Conservation (phyloP, 2,888 invertebrate species). For the Cyclophora albipunctata region DNA sequence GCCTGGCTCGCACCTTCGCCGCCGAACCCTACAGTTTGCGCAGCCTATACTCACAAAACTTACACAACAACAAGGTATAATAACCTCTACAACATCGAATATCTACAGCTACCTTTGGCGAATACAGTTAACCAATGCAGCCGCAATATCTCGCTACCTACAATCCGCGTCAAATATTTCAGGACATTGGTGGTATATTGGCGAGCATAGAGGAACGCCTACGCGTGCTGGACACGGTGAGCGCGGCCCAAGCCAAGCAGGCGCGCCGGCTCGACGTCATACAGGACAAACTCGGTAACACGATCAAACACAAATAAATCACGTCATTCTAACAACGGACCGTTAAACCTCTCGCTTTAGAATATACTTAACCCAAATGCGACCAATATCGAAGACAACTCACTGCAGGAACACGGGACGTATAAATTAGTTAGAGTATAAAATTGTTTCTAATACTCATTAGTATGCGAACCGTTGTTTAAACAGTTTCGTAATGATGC, state of each 20-base stretch:
- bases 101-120: background rate
- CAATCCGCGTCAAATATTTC: constrained; percentile 19
- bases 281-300: constrained; percentile 63
- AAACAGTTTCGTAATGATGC: constrained; percentile 12
- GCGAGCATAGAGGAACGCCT: constrained; percentile 61
- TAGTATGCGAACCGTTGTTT: constrained; percentile 14
- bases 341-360: constrained; percentile 15
- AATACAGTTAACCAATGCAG: no score
- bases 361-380: constrained; percentile 18
- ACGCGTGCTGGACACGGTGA: constrained; percentile 55
- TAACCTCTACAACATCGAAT: constrained; percentile 1
- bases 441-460: constrained; percentile 7
- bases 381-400: constrained; percentile 13
- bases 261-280: constrained; percentile 62
- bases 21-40: constrained; percentile 50
- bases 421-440: constrained; percentile 5
- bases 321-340: constrained; percentile 13
- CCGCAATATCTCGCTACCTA: no score
- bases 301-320: constrained; percentile 18
- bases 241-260: constrained; percentile 56
- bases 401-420: constrained; percentile 7
- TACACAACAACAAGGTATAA: constrained; percentile 51
- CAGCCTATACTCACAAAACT: constrained; percentile 36
- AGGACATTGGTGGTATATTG: constrained; percentile 56
- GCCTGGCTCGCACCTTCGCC: constrained; percentile 65